Base-by-base conservation (phyloP, 2,797 vertebrate genomes). In the Melanotaenia maccullochi region DNA sequence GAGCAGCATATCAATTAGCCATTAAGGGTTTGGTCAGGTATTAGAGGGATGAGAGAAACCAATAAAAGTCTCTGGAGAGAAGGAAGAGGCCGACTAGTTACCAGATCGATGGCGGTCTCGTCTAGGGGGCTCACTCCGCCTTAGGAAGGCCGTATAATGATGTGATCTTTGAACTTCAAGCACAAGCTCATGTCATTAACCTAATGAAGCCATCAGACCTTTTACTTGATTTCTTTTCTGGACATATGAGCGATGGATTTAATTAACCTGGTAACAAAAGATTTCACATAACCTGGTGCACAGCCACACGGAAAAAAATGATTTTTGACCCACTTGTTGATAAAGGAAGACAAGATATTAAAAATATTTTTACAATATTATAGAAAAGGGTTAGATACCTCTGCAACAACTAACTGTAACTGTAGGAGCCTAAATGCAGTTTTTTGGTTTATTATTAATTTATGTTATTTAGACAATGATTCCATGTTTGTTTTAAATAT, bases 1-100 rank as follows among this genome's bases (percentile, higher is more conserved):
- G 85, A 75, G 68, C 76, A 87, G 90, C 86, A 91, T 92, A 90
- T 94, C 91, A 94, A 94, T 93, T 92, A 91, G 89, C 77, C 78
- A 90, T 93, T 91, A 90, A 85, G 81, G 89, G 85, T 91, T 91
- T 91, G 85, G 82, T 82, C 73, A 83, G 90, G 93, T 91, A 92
- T 93, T 90, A 92, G 44, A 87, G 85, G 87, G 92, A 93, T 94
- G 89, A 92, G 83, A 87, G 78, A 79, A 86, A 88, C 84, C 82
- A 86, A 90, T 92, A 90, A 85, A 76, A 86, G 84, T 80, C 90
- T 75, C 73, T 35, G 44, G 84, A 83, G 81, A 64, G 73, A 73
- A 76, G 49, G 63, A 80, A 77, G 75, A 74, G 75, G 60, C 75
- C 58, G 78, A 81, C 75, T 70, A 63, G 77, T 87, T 71, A 81